Base-by-base conservation (phyloP, 2,113 vertebrate species). In the Hyaena hyaena region DNA sequence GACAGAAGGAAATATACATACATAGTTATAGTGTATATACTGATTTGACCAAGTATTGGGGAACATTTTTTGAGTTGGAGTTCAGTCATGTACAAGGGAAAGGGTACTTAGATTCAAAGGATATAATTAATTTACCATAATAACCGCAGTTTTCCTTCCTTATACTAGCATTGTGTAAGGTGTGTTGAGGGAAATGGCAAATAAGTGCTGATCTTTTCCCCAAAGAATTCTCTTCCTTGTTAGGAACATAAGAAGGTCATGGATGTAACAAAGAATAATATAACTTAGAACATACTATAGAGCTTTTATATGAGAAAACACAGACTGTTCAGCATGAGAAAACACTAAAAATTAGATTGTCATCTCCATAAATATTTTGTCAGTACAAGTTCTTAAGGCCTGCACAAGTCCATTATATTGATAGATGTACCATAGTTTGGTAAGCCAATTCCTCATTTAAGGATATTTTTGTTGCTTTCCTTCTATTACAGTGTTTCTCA, bases 281-380 rank as follows among this genome's bases (percentile, higher is more conserved):
- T n/a, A 58, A 39, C 17, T 91, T 83, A 71, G 48, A 90, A 81
- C 61, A 86, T 35, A 89, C 19, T 19, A 31, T 68, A 74, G 1
- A 90, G 28, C n/a, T 53, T 76, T 92, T 55, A 10, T 50, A 2
- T 82, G 24, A 80, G 33, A 19, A 87, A 65, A 74, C 43, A 45
- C 31, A 73, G 61, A 80, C 14, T 68, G 4, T 45, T 87, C 19
- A 90, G 24, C 4, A 15, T 63, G 23, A 74, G 39, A 90, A 86
- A 45, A 11, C 26, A 63, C 7, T 93, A 26, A 15, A 28, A 58
- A 48, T 77, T 77, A 88, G 69, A 88, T 12, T 82, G 12, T 26
- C 33, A 74, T 55, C 65, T 94, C 45, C 50, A 31, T 85, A 90
- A 91, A 61, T 53, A 92, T 55, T 95, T 95, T 84, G 73, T 39